Evolutionary conservation across 1,140 invertebrate genomes (phyloP), one percentile per base, ranked within the genome.

Genomic region (Pogonognathellus flavescens): DNA sequence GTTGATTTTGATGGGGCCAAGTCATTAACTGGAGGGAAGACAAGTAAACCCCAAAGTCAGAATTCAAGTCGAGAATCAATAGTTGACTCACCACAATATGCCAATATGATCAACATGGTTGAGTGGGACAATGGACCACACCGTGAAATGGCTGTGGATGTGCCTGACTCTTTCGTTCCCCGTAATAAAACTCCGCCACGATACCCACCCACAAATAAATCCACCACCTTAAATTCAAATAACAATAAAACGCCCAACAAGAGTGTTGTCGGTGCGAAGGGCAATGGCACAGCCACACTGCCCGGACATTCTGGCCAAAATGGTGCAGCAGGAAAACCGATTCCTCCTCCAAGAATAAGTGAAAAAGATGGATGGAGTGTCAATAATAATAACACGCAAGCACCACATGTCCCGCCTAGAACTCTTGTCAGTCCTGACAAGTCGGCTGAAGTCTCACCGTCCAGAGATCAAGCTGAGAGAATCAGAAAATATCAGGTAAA

Each of bases 71-170:
- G 86, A 85, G 88, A 88, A 80, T 87, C 87, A 22, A 80, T 88
- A 16, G 86, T 87, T 62, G 87, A 89, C 55, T 55, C 89, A 52
- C 57, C 86, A 62, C 88, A 88, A 86, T 87, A 89, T 88, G 89
- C 89, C 88, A 90, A 90, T 88, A 89, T 88, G 87, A 90, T 90
- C 88, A 90, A 88, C 87, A 89, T 90, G 89, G 89, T 90, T 22
- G 90, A 91, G 85, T 90, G 89, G 87, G 89, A 90, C 89, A 89
- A 76, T 93, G 95, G 91, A 85, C 95, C 95, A 89, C 95, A 96
- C 92, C 94, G 96, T 90, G 98, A 99, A 94, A 97, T 99, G 96
- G 96, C 98, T 89, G 97, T 99, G 90, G 98, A 99, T 92, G 97
- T 98, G 87, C 98, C 98, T 89, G 97, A 98, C 90, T 95, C 94